phyloP scores from a whole-genome alignment of 2,888 invertebrate species.

The Penaeus monodon region DNA sequence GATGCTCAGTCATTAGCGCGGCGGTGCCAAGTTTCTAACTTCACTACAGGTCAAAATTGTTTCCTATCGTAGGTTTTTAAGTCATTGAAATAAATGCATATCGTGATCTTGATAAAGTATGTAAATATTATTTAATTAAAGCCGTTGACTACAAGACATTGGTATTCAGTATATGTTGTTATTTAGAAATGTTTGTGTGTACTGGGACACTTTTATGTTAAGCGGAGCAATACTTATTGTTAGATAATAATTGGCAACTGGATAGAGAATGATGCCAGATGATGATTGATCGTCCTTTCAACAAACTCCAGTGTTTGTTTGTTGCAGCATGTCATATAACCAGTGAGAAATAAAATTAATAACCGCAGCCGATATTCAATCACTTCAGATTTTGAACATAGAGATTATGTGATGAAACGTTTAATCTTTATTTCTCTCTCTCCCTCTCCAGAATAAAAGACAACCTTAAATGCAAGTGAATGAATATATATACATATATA shows the following conservation, averaged over 20 bases:
- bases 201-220: background rate
- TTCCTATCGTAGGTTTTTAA: constrained; percentile 35
- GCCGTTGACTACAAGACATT: background rate
- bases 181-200: background rate
- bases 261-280: no score
- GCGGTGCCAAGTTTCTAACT: constrained; percentile 41
- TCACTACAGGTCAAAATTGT: constrained; percentile 54
- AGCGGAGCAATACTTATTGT: background rate
- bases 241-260: no score
- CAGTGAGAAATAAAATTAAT: constrained; percentile 7
- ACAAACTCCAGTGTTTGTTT: constrained; percentile 8
- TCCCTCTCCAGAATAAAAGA: background rate
- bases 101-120: constrained; percentile 41
- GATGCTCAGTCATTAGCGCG: constrained; percentile 52
- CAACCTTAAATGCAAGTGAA: background rate
- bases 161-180: background rate
- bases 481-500: constrained; percentile 4
- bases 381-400: constrained; percentile 2
- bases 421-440: constrained; percentile 2
- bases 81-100: constrained; percentile 37
- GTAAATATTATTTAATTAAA: constrained; percentile 25
- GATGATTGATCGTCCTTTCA: background rate
- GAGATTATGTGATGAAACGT: background rate
- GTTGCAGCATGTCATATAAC: constrained; percentile 4
- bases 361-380: background rate